Evolutionary conservation across 2,113 vertebrate species (phyloP), one percentile per base, ranked within the genome.

Genomic region (pig (Sus scrofa)): DNA sequence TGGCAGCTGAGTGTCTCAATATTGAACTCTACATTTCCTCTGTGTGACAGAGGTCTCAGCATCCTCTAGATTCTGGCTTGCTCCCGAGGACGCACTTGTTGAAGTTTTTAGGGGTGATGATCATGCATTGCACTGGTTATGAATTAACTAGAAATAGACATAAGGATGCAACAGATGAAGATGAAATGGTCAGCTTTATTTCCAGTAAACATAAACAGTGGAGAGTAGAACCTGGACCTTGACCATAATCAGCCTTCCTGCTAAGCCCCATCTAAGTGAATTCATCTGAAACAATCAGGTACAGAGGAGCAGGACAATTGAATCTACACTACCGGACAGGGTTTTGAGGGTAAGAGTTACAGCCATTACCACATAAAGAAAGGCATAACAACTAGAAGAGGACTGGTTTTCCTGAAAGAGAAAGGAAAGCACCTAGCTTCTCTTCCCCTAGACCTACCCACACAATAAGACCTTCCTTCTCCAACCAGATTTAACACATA

Each of bases 121-220:
- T 67, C 18, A 86, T 56, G 30, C 54, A 27, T 63, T 18, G n/a
- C 20, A 63, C 7, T 19, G 79, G 32, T 86, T 96, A 86, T 54
- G 67, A 73, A 90, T 92, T 79, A 89, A 86, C 75, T 89, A 81
- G n/a, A 96, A 94, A 81, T 30, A 94, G 63, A 87, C 50, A 70
- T 18, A 70, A 18, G 34, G 78, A 93, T 90, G 44, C 56, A 95
- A 63, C 20, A 85, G 60, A 78, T 82, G 67, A 90, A 73, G 30
- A 85, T 60, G 54, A 74, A 96, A 96, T 79, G 44, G 24, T 93
- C 84, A 96, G 68, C 37, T 78, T 86, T 75, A 60, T 82, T 95
- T 96, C 50, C 18, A 77, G 65, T 81, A 89, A 92, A 94, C 44
- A 82, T n/a, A 44, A 44, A 67, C 62, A 91, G 14, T 67, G 12